These are phyloP conservation scores for Clamator glandarius DNA, from an alignment of 2,797 vertebrate species.

Conservation along the genomic window DNA sequence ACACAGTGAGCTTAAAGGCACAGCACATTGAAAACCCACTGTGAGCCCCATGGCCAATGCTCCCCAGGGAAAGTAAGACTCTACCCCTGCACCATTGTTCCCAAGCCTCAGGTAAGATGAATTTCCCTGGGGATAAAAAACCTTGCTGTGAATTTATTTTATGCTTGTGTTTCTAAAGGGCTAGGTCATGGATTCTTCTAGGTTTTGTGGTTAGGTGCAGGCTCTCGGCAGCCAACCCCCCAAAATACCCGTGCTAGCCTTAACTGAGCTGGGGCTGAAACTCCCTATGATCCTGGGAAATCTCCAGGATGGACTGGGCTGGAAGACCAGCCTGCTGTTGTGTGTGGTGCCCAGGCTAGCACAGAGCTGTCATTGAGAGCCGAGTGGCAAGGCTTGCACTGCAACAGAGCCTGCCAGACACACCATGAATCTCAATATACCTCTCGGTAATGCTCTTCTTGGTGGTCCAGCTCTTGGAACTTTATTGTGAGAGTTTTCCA, in stretches of 20 bases:
- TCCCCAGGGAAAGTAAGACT: not conserved
- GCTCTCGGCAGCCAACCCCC: not conserved
- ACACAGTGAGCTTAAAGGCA: not conserved
- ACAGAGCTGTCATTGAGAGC: conserved; percentile 19
- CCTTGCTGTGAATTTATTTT: not conserved
- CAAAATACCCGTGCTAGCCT: not conserved
- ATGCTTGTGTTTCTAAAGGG: not conserved
- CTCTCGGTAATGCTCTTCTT: not conserved
- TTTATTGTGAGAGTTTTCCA: not conserved
- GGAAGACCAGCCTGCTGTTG: not conserved
- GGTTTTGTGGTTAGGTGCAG: not conserved
- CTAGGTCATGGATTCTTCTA: not conserved
- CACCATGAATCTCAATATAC: not conserved
- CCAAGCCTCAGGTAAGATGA: not conserved
- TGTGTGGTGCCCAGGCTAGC: not conserved
- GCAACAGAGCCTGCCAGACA: not conserved
- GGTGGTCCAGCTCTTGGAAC: conserved; percentile 9
- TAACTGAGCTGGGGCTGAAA: not conserved
- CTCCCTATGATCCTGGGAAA: not conserved
- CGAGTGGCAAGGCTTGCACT: rapidly evolving
- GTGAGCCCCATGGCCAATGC: rapidly evolving
- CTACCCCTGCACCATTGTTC: not conserved
- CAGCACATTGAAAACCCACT: not conserved
- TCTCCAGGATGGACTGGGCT: not conserved
- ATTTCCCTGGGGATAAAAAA: not conserved